Evolutionary conservation across 2,113 vertebrate genomes (phyloP).

Genomic region (Phyllostomus discolor): DNA sequence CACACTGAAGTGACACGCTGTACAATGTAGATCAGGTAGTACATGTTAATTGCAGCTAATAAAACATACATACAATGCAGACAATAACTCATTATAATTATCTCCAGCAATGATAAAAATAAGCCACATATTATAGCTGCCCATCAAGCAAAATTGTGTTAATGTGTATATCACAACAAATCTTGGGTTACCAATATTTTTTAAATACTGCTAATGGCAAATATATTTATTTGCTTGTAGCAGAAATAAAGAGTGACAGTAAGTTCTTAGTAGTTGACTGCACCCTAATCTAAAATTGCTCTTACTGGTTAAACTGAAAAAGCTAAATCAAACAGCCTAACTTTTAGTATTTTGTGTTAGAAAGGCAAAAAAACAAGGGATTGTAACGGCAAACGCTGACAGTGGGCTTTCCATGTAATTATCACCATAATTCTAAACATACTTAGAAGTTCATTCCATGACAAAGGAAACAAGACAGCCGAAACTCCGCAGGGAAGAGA

Average conservation of each 20-base stretch:
- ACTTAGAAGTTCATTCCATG: background rate
- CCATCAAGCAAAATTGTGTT: background rate
- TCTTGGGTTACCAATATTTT: background rate
- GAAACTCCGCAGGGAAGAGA: background rate
- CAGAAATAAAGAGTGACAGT: background rate
- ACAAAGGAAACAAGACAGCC: background rate
- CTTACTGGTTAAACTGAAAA: background rate
- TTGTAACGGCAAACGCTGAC: background rate
- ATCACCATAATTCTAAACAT: background rate
- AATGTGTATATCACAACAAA: background rate
- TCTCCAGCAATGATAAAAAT: background rate
- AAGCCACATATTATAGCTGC: background rate
- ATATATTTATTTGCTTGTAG: background rate
- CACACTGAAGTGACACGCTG: background rate
- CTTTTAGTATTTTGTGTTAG: background rate
- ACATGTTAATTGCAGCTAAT: background rate
- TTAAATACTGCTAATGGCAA: background rate
- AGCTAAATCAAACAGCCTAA: background rate
- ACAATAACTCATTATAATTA: background rate
- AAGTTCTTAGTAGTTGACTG: background rate
- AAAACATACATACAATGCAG: background rate
- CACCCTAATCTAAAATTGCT: background rate
- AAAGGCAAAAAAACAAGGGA: background rate
- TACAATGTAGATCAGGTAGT: background rate
- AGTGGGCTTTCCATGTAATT: background rate